Evolutionary conservation across 1,140 invertebrate genomes (phyloP).

Genomic region (Chlorops oryzae): DNA sequence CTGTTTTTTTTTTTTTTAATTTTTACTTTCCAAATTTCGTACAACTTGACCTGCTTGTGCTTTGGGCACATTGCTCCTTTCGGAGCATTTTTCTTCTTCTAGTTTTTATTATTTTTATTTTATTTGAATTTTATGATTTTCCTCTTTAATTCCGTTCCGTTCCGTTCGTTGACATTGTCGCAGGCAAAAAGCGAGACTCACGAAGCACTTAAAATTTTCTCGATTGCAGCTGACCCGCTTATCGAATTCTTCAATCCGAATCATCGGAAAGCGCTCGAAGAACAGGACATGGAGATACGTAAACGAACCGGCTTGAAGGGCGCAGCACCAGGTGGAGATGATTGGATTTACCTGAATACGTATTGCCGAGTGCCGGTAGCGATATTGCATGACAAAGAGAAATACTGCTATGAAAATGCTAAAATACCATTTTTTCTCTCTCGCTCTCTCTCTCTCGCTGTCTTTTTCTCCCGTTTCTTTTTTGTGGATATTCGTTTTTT

Average conservation of each 20-base stretch:
- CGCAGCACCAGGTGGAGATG: constrained; percentile 58
- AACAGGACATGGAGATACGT: constrained; percentile 56
- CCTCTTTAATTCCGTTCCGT: too few species aligned
- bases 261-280: constrained; percentile 56
- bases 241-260: constrained; percentile 66
- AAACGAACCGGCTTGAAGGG: constrained; percentile 54
- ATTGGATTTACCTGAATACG: constrained; percentile 72
- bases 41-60: too few species aligned
- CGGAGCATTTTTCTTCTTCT: neutral
- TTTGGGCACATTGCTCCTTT: too few species aligned
- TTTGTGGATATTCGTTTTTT: neutral
- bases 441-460: neutral
- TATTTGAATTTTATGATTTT: too few species aligned
- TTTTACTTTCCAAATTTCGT: too few species aligned
- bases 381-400: too few species aligned
- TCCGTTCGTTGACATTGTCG: too few species aligned
- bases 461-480: neutral
- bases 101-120: neutral
- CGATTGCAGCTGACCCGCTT: constrained; percentile 51
- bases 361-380: constrained; percentile 70
- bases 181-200: neutral
- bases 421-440: too few species aligned
- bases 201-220: neutral
- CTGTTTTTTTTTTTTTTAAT: too few species aligned
- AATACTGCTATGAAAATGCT: too few species aligned